Evolutionary conservation across 2,888 invertebrate species (phyloP), one percentile per base, ranked within the genome.

Genomic region (Dryobota labecula): DNA sequence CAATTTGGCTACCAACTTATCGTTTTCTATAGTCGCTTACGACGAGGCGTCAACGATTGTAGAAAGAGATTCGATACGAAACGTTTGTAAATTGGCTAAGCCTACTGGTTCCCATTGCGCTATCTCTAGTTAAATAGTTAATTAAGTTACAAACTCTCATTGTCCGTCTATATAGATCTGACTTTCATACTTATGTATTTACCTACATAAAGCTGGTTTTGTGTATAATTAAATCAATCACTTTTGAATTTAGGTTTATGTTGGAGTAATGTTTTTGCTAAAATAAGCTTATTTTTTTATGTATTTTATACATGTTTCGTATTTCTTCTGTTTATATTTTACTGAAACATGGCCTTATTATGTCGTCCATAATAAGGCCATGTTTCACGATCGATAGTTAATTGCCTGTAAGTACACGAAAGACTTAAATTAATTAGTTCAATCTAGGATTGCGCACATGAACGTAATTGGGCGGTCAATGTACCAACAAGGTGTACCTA

Each of bases 361-460:
- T 13, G 47, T 69, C 69, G 60, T 64, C 18, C 51, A 56, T 80
- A 73, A 82, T 82, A 61, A 64, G 53, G n/a, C n/a, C n/a, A n/a
- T n/a, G n/a, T n/a, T n/a, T 36, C 45, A 54, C 49, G 45, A 70
- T 64, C 63, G 54, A 47, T 75, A 49, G 62, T 38, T 64, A 80
- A 76, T 64, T 78, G 61, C 30, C 51, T 76, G 63, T 61, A 61
- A 80, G 64, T 57, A 70, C 58, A 73, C 30, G 49, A 78, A 70
- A 82, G 20, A 43, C 51, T 61, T 67, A 70, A 64, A 73, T 78
- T 73, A 70, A 73, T 73, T 73, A 70, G 67, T 57, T 53, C 45
- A 53, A 65, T 82, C 38, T 70, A 27, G 45, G 41, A 66, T 60
- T 64, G 41, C 63, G 61, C 57, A 49, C 45, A 49, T 69, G 49